Conservation (phyloP, 2,888 invertebrate species). For the Dryomyza anilis region DNA sequence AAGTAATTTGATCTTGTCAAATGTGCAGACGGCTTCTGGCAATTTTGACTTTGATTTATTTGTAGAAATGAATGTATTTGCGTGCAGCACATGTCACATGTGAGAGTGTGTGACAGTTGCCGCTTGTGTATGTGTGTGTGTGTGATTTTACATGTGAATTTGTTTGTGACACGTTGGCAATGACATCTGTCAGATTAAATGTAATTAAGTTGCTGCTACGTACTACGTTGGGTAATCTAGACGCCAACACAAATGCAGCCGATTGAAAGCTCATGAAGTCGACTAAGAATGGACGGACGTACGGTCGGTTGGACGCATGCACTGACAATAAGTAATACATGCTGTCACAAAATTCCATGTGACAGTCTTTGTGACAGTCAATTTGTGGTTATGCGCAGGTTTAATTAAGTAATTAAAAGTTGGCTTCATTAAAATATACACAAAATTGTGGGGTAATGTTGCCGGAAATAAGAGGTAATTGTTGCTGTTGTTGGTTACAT, state of each 20-base stretch:
- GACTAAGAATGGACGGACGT: too few relatives aligned
- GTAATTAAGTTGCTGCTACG: slow-evolving; percentile 28
- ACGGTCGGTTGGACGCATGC: neutral
- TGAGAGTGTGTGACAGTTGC: neutral
- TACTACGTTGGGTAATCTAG: neutral
- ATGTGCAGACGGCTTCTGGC: slow-evolving; percentile 19
- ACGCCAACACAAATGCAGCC: neutral
- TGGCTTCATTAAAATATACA: neutral
- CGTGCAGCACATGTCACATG: slow-evolving; percentile 7
- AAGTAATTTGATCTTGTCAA: slow-evolving; percentile 31
- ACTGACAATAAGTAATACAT: neutral
- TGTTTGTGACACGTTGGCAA: slow-evolving; percentile 13
- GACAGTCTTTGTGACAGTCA: neutral
- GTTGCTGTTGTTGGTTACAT: slow-evolving; percentile 9
- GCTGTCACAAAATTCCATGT: neutral
- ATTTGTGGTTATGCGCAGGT: slow-evolving; percentile 9
- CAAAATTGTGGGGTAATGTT: too few relatives aligned
- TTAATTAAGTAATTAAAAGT: slow-evolving; percentile 9
- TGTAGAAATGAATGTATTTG: slow-evolving; percentile 12
- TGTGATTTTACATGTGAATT: neutral
- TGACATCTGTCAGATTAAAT: slow-evolving; percentile 30
- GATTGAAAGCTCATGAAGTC: too few relatives aligned
- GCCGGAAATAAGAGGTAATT: too few relatives aligned
- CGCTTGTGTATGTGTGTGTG: neutral
- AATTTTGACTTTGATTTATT: slow-evolving; percentile 30